Conservation (phyloP, 2,113 vertebrate genomes). For the Sphyrna mokarran region DNA sequence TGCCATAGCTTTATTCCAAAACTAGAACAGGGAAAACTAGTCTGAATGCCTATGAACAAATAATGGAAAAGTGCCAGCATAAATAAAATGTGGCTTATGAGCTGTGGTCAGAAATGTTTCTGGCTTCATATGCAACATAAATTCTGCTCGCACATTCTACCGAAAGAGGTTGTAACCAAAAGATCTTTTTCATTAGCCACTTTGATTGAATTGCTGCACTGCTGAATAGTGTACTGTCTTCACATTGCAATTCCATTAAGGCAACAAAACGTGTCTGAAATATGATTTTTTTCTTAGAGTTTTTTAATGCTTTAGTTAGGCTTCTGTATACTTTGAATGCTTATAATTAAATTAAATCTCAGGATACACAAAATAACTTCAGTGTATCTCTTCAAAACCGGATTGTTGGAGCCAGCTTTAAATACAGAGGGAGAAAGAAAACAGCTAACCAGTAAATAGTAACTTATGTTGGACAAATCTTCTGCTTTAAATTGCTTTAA, state of each 20-base stretch:
- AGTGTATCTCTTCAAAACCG: constrained; percentile 42
- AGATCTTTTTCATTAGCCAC: constrained; percentile 75
- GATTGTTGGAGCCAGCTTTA: constrained; percentile 40
- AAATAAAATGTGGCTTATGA: constrained; percentile 94
- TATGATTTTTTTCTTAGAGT: constrained; percentile 54
- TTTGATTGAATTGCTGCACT: constrained; percentile 71
- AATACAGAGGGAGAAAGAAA: not conserved
- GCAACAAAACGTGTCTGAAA: constrained; percentile 58
- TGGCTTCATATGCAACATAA: constrained; percentile 78
- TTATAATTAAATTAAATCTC: constrained; percentile 40
- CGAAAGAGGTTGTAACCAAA: constrained; percentile 83
- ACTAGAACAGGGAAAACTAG: constrained; percentile 88
- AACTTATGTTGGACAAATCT: constrained; percentile 5
- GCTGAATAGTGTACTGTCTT: constrained; percentile 54
- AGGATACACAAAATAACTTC: constrained; percentile 44
- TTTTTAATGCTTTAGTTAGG: constrained; percentile 54
- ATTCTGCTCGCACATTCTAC: constrained; percentile 74
- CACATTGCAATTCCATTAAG: not conserved
- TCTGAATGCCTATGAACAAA: constrained; percentile 97
- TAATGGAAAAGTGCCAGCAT: constrained; percentile 83
- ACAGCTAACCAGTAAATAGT: not conserved
- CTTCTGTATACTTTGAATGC: constrained; percentile 45
- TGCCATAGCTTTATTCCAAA: constrained; percentile 72
- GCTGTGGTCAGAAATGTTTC: constrained; percentile 91
- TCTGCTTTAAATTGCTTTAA: constrained; percentile 12